phyloP scores from a whole-genome alignment of 2,888 invertebrate species.

The Anthoptus insignis region DNA sequence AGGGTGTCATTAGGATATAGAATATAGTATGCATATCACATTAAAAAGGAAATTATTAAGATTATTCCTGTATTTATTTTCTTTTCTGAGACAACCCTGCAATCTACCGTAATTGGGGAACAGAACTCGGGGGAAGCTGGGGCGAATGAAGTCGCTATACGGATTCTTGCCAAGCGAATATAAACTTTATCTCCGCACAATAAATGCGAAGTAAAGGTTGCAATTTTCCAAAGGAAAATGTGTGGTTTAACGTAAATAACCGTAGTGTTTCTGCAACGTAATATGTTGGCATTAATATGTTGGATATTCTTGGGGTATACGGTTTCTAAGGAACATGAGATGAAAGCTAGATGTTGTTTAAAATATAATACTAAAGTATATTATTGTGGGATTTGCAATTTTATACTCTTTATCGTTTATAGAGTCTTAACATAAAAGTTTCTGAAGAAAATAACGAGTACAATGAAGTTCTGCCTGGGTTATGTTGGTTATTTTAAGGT shows the following conservation, averaged over 20 bases:
- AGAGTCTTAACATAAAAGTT: too few relatives aligned
- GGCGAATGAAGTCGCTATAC: conserved; percentile 67
- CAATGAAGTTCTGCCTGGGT: too few relatives aligned
- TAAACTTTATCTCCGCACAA: conserved; percentile 33
- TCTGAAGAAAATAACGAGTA: too few relatives aligned
- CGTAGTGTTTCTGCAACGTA: conserved; percentile 47
- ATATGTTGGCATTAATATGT: conserved; percentile 28
- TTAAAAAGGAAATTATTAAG: too few relatives aligned
- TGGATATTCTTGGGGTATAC: conserved; percentile 1
- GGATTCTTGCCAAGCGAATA: conserved; percentile 9
- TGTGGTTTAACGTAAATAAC: conserved; percentile 71
- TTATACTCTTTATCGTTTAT: background rate
- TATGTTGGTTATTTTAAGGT: too few relatives aligned
- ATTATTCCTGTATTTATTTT: background rate
- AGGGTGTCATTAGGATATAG: too few relatives aligned
- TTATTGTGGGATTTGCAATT: background rate
- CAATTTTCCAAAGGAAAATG: conserved; percentile 56
- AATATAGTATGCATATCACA: too few relatives aligned
- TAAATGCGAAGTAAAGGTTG: conserved; percentile 27
- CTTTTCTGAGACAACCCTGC: conserved; percentile 4
- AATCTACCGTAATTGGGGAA: conserved; percentile 60
- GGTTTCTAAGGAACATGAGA: conserved; percentile 1
- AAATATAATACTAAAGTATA: background rate
- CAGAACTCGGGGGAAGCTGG: conserved; percentile 55
- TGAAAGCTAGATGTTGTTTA: background rate